These are phyloP conservation scores for Thamnophis elegans DNA, from an alignment of 2,797 vertebrate genomes.

Conservation along the genomic window DNA sequence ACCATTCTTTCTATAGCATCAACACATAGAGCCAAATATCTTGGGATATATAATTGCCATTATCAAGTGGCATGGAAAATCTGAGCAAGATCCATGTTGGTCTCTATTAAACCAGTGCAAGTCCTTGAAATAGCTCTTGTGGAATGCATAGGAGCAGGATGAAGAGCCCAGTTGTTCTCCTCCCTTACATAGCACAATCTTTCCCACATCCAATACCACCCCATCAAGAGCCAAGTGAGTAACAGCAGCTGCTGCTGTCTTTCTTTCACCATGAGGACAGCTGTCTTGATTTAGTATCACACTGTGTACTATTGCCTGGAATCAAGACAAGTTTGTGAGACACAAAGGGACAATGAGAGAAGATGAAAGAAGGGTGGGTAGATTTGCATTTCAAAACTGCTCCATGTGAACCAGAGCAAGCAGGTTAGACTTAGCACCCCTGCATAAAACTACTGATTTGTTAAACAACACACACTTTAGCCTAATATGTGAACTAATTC, in stretches of 20 bases:
- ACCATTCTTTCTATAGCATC: not conserved
- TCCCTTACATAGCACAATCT: not conserved
- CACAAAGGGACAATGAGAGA: not conserved
- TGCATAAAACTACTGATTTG: not conserved
- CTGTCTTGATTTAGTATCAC: not conserved
- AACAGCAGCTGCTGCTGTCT: not conserved
- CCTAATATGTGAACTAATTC: not conserved
- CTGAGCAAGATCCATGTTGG: not conserved
- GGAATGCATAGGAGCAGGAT: not conserved
- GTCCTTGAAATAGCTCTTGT: not conserved
- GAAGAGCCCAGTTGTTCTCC: not conserved
- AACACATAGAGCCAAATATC: not conserved
- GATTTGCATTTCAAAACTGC: not conserved
- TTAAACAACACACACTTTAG: not conserved
- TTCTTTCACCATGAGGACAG: not conserved
- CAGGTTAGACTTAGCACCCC: not conserved
- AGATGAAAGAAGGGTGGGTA: not conserved
- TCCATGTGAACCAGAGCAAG: not conserved
- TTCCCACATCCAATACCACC: not conserved
- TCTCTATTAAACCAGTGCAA: not conserved
- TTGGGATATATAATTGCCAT: not conserved
- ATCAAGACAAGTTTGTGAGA: not conserved
- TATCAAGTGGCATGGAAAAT: not conserved
- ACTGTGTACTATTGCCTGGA: not conserved
- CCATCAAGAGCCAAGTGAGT: not conserved